Percentiles rank a stretch among this genome's conserved stretches.
Evolutionary conservation across 1,140 invertebrate species (phyloP).

Genomic region (Dendrolimus punctatus): DNA sequence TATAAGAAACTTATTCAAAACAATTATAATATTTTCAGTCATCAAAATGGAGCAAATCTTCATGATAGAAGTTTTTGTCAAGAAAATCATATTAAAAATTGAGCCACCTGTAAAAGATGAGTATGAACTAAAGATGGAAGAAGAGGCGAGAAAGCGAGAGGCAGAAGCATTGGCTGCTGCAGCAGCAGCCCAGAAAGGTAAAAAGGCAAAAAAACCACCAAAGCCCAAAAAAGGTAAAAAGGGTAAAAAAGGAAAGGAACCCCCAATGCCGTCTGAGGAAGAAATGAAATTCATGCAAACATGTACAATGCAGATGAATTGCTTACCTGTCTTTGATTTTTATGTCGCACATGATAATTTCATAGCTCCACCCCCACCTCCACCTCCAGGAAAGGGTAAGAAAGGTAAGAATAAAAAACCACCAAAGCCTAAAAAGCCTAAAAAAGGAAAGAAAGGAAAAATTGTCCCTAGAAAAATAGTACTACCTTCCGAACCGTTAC

Average conservation of each 20-base stretch:
- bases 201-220: conserved; percentile 21
- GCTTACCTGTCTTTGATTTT: conserved; percentile 59
- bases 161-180: conserved; percentile 48
- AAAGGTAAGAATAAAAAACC: conserved; percentile 32
- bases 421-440: conserved; percentile 42
- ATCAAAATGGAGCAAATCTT: conserved; percentile 59
- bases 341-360: conserved; percentile 63
- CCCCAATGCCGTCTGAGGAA: conserved; percentile 56
- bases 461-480: conserved; percentile 29
- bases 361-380: conserved; percentile 50
- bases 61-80: conserved; percentile 63
- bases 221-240: conserved; percentile 38
- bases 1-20: too few species aligned
- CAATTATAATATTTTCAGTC: conserved; percentile 3
- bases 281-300: conserved; percentile 65
- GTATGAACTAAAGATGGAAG: conserved; percentile 51
- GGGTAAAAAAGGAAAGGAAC: conserved; percentile 55
- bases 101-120: conserved; percentile 60
- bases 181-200: conserved; percentile 41
- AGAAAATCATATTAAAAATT: conserved; percentile 56
- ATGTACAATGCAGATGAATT: conserved; percentile 60
- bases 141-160: conserved; percentile 42
- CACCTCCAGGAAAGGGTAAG: conserved; percentile 37
- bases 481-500: conserved; percentile 57
- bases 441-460: conserved; percentile 48